These are phyloP conservation scores for Trichopoda pennipes DNA, from an alignment of 2,888 invertebrate genomes.

Conservation along the genomic window DNA sequence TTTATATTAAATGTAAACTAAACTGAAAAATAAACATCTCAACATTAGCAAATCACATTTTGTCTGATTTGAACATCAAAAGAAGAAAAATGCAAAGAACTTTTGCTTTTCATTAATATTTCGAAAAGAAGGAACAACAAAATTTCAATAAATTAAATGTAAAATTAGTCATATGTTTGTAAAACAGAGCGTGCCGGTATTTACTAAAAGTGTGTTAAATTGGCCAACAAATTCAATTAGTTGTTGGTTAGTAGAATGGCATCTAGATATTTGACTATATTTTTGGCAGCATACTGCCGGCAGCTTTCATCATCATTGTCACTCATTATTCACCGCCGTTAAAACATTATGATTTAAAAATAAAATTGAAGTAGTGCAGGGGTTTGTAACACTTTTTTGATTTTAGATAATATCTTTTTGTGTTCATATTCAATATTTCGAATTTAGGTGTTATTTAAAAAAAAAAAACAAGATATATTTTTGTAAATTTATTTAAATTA, in stretches of 20 bases:
- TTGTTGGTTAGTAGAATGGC: conserved; percentile 27
- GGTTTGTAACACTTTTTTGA: conserved; percentile 26
- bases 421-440: conserved; percentile 5
- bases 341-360: conserved; percentile 8
- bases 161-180: conserved; percentile 48
- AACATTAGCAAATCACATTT: not conserved
- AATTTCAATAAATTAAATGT: not conserved
- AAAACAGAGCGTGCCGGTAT: conserved; percentile 6
- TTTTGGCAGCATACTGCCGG: conserved; percentile 33
- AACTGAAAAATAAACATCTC: no score
- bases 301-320: conserved; percentile 12
- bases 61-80: conserved; percentile 3
- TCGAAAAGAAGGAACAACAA: not conserved
- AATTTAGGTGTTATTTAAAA: not conserved
- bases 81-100: not conserved
- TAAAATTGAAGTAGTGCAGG: conserved; percentile 3
- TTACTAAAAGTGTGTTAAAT: conserved; percentile 40
- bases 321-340: conserved; percentile 1
- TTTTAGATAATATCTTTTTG: not conserved
- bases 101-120: not conserved
- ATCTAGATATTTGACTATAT: conserved; percentile 40
- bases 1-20: no score
- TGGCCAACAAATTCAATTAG: conserved; percentile 16
- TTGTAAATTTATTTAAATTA: conserved; percentile 6
- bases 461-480: not conserved